phyloP scores from a whole-genome alignment of 2,113 vertebrate genomes.

The Gasterosteus nipponicus region DNA sequence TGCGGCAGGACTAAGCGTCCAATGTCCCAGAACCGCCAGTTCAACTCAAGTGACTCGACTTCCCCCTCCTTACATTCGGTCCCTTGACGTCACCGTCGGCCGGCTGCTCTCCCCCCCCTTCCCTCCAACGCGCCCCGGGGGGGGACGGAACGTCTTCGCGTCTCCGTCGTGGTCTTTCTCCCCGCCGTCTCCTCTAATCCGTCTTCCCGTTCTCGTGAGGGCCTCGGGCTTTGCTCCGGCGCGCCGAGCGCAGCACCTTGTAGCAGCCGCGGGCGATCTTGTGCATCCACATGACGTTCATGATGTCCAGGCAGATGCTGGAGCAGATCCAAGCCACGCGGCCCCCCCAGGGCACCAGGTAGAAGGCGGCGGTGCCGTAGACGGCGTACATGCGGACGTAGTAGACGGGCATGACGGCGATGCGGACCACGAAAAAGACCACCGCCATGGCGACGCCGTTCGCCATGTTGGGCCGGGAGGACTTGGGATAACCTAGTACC shows the following conservation, averaged over 20 bases:
- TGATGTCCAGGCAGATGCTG: constrained; percentile 91
- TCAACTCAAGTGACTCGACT: constrained; percentile 7
- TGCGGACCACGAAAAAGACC: constrained; percentile 93
- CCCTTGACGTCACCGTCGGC: constrained; percentile 34
- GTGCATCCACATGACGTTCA: constrained; percentile 99
- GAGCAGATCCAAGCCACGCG: constrained; percentile 90
- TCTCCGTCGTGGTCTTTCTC: constrained; percentile 22
- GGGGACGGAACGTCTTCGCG: background rate
- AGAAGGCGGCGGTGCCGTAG: constrained; percentile 91
- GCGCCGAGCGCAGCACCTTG: constrained; percentile 87
- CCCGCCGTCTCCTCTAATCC: constrained; percentile 74
- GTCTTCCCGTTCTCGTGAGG: constrained; percentile 90
- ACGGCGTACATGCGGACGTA: constrained; percentile 86
- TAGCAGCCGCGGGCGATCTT: constrained; percentile 94
- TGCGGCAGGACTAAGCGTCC: constrained; percentile 48
- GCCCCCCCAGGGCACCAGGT: constrained; percentile 83
- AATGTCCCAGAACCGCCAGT: constrained; percentile 50
- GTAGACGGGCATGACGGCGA: constrained; percentile 90
- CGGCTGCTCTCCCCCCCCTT: background rate
- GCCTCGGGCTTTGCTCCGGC: constrained; percentile 71
- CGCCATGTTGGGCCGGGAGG: constrained; percentile 90
- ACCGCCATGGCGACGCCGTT: constrained; percentile 95
- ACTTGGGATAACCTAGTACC: constrained; percentile 91
- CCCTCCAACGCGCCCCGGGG: too few species aligned
- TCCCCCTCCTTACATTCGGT: constrained; percentile 39